Conservation (phyloP, 92 coral and sea anemone species). For the Phymanthus crucifer region DNA sequence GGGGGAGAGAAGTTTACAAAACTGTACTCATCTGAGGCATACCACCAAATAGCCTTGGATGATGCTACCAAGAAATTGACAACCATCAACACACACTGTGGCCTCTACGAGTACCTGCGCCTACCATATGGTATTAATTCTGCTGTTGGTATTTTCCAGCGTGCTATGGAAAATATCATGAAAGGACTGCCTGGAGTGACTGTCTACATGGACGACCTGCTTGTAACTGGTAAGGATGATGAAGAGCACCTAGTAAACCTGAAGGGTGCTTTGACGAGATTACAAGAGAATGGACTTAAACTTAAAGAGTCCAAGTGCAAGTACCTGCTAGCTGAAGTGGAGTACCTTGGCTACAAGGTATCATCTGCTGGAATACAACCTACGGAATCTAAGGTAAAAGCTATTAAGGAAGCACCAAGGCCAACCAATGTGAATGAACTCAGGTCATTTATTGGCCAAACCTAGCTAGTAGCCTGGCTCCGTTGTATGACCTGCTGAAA, state of each 20-base stretch:
- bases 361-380: constrained; percentile 40
- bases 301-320: constrained; percentile 37
- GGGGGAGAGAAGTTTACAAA: constrained; percentile 28
- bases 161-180: constrained; percentile 46
- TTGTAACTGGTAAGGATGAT: constrained; percentile 41
- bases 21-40: constrained; percentile 42
- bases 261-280: constrained; percentile 34
- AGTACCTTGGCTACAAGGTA: constrained; percentile 33
- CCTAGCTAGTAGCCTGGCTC: constrained; percentile 44
- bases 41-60: constrained; percentile 47
- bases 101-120: constrained; percentile 41
- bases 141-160: constrained; percentile 45
- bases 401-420: constrained; percentile 35
- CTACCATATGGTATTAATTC: constrained; percentile 46
- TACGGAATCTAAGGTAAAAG: constrained; percentile 37
- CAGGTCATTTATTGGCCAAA: constrained; percentile 42
- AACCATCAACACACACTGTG: constrained; percentile 47
- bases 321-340: constrained; percentile 23
- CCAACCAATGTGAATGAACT: constrained; percentile 46
- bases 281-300: constrained; percentile 30
- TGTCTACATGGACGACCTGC: constrained; percentile 50
- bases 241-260: constrained; percentile 38
- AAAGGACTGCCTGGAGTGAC: constrained; percentile 50
- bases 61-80: constrained; percentile 33
- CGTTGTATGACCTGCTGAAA: constrained; percentile 45